These are phyloP conservation scores for Himantopus leucocephalus DNA, from an alignment of 2,113 vertebrate genomes.

Conservation along the genomic window DNA sequence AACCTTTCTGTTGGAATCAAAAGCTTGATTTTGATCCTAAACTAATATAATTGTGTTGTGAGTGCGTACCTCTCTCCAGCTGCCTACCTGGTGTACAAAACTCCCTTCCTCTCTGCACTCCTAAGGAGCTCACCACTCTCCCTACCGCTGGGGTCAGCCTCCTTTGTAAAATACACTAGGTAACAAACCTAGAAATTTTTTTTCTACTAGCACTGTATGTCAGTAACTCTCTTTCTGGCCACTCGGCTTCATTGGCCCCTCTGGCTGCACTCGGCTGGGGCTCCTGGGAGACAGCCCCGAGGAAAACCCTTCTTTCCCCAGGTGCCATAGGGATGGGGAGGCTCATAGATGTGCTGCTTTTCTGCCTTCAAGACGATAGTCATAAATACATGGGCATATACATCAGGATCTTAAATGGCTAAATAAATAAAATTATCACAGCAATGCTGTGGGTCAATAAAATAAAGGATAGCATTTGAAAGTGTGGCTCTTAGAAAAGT, in stretches of 20 bases:
- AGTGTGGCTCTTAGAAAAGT: not conserved
- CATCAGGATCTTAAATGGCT: not conserved
- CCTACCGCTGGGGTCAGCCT: not conserved
- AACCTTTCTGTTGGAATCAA: not conserved
- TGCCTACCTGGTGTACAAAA: not conserved
- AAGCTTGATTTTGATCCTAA: conserved; percentile 11
- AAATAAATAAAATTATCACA: not conserved
- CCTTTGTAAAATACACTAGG: not conserved
- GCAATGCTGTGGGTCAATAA: not conserved
- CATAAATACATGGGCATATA: not conserved
- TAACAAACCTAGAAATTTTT: not conserved
- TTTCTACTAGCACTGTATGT: not conserved
- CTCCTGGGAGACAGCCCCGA: not conserved
- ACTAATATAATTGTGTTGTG: not conserved
- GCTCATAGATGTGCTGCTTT: not conserved
- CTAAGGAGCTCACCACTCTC: not conserved
- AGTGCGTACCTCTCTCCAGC: not conserved
- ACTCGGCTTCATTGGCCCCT: not conserved
- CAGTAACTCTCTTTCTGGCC: not conserved
- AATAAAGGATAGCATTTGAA: not conserved
- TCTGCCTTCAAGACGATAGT: not conserved
- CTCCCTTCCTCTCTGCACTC: not conserved
- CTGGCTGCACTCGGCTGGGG: fast-evolving
- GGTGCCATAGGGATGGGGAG: not conserved
- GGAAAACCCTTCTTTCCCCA: not conserved